Percentiles rank a stretch among this genome's conserved stretches.
Evolutionary conservation across 2,888 invertebrate genomes (phyloP).

Genomic region (Ectropis crepuscularia): DNA sequence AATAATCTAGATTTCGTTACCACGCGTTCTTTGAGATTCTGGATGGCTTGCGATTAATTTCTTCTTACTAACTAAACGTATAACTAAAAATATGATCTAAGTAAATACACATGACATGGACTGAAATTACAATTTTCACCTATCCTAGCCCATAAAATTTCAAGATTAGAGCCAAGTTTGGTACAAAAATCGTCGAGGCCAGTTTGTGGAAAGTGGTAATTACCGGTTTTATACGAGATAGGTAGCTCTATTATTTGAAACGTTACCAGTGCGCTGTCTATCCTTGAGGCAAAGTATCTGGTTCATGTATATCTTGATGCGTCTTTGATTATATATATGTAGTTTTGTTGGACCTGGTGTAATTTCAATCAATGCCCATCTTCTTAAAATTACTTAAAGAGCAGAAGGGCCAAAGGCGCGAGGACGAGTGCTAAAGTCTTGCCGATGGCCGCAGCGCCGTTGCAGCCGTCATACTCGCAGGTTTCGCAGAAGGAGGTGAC

Average conservation of each 20-base stretch:
- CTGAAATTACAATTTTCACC: slow-evolving; percentile 15
- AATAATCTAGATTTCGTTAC: neutral
- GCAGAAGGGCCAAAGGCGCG: slow-evolving; percentile 68
- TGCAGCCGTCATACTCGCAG: slow-evolving; percentile 89
- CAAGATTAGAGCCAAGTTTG: too few species aligned
- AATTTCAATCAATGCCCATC: slow-evolving; percentile 22
- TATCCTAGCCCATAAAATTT: neutral
- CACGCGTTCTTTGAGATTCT: slow-evolving; percentile 1
- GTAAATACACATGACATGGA: slow-evolving; percentile 8
- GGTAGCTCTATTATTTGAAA: too few species aligned
- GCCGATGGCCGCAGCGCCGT: slow-evolving; percentile 80
- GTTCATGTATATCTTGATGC: too few species aligned
- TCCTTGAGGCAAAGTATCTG: too few species aligned
- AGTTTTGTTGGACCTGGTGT: neutral
- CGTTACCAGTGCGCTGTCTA: too few species aligned
- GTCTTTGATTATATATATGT: too few species aligned
- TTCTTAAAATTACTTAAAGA: slow-evolving; percentile 67
- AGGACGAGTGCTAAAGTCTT: slow-evolving; percentile 72
- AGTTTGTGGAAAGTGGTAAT: too few species aligned
- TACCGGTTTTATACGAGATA: too few species aligned
- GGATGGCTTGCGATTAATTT: slow-evolving; percentile 17
- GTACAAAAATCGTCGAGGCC: too few species aligned
- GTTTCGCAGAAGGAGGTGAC: slow-evolving; percentile 86
- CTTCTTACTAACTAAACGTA: slow-evolving; percentile 14
- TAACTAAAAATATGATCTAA: slow-evolving; percentile 18